A percentile compares a stretch with the other conserved stretches of the same genome.
phyloP scores from a whole-genome alignment of 2,797 vertebrate genomes.

The Octomys mimax region DNA sequence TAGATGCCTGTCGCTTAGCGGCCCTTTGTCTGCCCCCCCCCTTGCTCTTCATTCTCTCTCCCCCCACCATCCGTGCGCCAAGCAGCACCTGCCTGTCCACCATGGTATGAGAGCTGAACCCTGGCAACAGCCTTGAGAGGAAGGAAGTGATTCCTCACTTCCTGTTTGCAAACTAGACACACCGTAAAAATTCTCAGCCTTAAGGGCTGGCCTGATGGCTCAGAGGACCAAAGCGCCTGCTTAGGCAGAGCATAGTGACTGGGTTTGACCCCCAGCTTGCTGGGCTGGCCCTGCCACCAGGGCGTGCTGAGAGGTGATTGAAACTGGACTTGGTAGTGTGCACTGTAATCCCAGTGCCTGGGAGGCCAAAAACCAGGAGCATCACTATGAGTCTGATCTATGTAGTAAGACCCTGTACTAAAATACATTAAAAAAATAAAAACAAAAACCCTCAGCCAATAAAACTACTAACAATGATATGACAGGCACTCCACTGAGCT shows the following conservation, averaged over 20 bases:
- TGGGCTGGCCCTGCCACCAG: no score
- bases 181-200: background rate
- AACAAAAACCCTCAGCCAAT: background rate
- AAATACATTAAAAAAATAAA: no score
- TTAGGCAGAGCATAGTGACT: no score
- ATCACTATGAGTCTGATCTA: no score
- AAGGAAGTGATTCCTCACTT: background rate
- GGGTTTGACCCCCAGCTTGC: no score
- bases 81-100: background rate
- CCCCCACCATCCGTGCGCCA: background rate
- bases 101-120: background rate
- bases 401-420: no score
- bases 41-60: background rate
- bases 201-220: no score
- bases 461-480: background rate
- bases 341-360: no score
- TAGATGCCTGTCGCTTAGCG: background rate
- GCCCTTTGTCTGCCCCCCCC: background rate
- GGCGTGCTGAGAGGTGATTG: no score
- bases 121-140: background rate
- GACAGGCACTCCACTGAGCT: background rate
- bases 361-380: no score
- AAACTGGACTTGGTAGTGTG: no score
- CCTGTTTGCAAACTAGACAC: constrained; percentile 16
- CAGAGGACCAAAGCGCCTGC: no score